Evolutionary conservation across 2,888 invertebrate genomes (phyloP), one percentile per base, ranked within the genome.

Genomic region (Azorinus chamasolen): DNA sequence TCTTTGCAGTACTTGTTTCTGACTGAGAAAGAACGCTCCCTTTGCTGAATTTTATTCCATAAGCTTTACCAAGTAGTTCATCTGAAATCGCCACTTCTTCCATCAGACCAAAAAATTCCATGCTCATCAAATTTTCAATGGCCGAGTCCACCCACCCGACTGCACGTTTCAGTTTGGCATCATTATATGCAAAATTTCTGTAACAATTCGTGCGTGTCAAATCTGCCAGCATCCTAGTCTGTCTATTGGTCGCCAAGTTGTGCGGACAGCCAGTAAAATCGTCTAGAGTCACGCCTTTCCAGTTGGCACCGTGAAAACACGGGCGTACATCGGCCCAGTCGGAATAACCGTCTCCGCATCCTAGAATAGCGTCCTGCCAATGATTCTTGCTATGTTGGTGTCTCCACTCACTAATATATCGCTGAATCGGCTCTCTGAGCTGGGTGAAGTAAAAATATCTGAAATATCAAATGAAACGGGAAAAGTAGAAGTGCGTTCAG

Each of bases 401-500:
- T 27, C 43, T 14, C 18, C 39, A 68, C 12, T 68, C 66, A 16
- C 66, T 68, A 14, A 68, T 6, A 43, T 68, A 68, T 27, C 66
- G 39, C 1, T 32, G 48, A 2, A 68, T 16, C 14, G 58, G 58
- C 41, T 68, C 66, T 27, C 66, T 37, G n/a, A 68, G 43, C 20
- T 68, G 66, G 1, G 66, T 68, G 20, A 68, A 48, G 51, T 68
- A 68, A 22, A 68, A 68, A 39, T 58, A 68, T 22, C 66, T 68
- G 66, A 1, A 58, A 59, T n/a, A 45, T n/a, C n/a, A n/a, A n/a
- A n/a, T n/a, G n/a, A 25, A 45, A 25, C 45, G 16, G 22, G 22
- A 18, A 55, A n/a, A n/a, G n/a, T n/a, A n/a, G n/a, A n/a, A n/a
- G n/a, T n/a, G n/a, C n/a, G n/a, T n/a, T n/a, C n/a, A n/a, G n/a